Evolutionary conservation across 1,140 invertebrate species (phyloP).

Genomic region (Drosophila micromelanica): DNA sequence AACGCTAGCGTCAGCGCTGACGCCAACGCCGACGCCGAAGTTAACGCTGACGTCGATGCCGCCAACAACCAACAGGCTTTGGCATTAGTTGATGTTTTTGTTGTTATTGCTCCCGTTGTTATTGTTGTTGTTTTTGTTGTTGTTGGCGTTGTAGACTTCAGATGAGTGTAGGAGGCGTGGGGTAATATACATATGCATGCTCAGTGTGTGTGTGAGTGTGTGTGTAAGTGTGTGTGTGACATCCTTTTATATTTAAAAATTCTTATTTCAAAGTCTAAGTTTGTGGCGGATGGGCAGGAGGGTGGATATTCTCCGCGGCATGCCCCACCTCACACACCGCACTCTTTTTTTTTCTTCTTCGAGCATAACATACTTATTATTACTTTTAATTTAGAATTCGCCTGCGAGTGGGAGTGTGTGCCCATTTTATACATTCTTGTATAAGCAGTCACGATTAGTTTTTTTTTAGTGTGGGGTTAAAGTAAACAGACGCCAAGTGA

Average conservation of each 20-base stretch:
- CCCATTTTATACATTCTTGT: constrained; percentile 45
- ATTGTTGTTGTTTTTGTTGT: too few relatives aligned
- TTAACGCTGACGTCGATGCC: neutral
- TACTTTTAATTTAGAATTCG: constrained; percentile 78
- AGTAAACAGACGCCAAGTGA: constrained; percentile 43
- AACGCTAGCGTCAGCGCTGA: neutral
- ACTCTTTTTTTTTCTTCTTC: neutral
- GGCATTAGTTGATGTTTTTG: constrained; percentile 58
- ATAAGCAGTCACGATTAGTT: constrained; percentile 60
- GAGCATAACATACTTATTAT: constrained; percentile 77
- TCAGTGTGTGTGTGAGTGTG: constrained; percentile 28
- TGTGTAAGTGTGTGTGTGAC: constrained; percentile 46
- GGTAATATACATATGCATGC: constrained; percentile 3
- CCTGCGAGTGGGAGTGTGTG: constrained; percentile 18
- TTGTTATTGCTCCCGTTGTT: too few relatives aligned
- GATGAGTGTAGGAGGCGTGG: constrained; percentile 22
- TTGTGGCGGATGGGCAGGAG: constrained; percentile 19
- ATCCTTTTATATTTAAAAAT: constrained; percentile 82
- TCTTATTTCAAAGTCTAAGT: constrained; percentile 82
- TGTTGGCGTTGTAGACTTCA: constrained; percentile 76
- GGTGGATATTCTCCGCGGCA: neutral
- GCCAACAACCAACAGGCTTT: constrained; percentile 26
- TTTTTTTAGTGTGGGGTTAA: constrained; percentile 34
- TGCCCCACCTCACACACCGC: neutral
- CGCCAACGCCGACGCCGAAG: neutral